Percentiles rank a stretch among this genome's conserved stretches.
Conservation (phyloP, 2,888 invertebrate genomes). For the Acanthococcus lagerstroemiae region DNA sequence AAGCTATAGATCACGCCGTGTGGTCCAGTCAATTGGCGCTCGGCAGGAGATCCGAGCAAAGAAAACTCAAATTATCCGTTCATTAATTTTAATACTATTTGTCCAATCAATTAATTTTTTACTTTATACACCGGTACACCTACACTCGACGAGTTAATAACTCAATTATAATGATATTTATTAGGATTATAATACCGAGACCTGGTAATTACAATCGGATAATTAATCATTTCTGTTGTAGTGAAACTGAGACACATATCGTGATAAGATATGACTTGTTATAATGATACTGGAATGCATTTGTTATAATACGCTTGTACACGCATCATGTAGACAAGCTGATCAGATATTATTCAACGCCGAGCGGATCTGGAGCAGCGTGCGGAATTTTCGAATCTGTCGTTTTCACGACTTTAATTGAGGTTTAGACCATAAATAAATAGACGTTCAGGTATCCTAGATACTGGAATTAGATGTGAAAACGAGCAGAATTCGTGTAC, state of each 20-base stretch:
- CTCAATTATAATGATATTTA: conserved; percentile 15
- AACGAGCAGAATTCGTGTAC: too few relatives aligned
- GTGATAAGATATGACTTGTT: conserved; percentile 14
- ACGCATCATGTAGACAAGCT: too few relatives aligned
- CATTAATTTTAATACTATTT: conserved; percentile 27
- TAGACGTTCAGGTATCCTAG: too few relatives aligned
- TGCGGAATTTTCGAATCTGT: too few relatives aligned
- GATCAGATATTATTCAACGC: too few relatives aligned
- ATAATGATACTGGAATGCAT: too few relatives aligned
- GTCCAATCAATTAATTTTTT: conserved; percentile 24
- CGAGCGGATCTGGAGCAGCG: too few relatives aligned
- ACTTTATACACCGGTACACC: conserved; percentile 8
- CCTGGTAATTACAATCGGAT: conserved; percentile 5
- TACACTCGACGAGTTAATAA: conserved; percentile 14
- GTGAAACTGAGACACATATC: not conserved
- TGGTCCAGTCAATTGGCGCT: conserved; percentile 28
- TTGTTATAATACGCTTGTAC: too few relatives aligned
- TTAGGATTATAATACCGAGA: not conserved
- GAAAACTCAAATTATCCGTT: conserved; percentile 26
- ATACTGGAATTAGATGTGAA: too few relatives aligned
- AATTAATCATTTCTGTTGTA: not conserved
- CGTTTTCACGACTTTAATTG: too few relatives aligned
- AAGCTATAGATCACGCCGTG: conserved; percentile 31
- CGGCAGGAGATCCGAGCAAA: conserved; percentile 20
- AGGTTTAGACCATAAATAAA: too few relatives aligned